Evolutionary conservation across 2,113 vertebrate genomes (phyloP).

Genomic region (Crotalus viridis): DNA sequence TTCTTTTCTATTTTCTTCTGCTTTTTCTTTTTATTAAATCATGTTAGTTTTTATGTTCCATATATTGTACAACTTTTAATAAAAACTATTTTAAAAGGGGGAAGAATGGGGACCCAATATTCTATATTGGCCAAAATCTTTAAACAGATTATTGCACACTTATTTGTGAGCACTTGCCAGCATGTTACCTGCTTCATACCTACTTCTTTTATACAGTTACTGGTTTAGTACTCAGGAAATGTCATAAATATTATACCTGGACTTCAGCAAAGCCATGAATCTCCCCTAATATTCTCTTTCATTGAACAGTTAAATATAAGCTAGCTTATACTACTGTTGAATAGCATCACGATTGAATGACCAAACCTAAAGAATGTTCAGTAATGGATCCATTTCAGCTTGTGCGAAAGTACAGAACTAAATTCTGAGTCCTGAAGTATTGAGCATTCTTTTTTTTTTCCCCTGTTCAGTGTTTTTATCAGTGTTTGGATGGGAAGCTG

Average conservation of each 20-base stretch:
- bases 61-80: not conserved
- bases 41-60: not conserved
- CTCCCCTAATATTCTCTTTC: not conserved
- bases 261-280: not conserved
- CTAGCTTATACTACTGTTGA: too few species aligned
- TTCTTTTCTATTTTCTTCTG: not conserved
- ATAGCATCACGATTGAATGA: not conserved
- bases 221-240: not conserved
- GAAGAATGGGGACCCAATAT: not conserved
- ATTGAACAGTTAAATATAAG: not conserved
- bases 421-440: not conserved
- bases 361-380: not conserved
- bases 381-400: not conserved
- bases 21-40: not conserved
- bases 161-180: not conserved
- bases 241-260: not conserved
- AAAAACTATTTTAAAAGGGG: not conserved
- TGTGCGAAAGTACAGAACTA: not conserved
- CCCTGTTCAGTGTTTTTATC: not conserved
- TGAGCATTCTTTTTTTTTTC: not conserved
- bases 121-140: not conserved
- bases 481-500: not conserved
- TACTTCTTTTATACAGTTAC: not conserved
- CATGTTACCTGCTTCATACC: not conserved
- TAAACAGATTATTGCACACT: not conserved